Percentiles rank a stretch among this genome's conserved stretches.
Conservation (phyloP, 2,113 vertebrate species). For the Dascyllus trimaculatus region DNA sequence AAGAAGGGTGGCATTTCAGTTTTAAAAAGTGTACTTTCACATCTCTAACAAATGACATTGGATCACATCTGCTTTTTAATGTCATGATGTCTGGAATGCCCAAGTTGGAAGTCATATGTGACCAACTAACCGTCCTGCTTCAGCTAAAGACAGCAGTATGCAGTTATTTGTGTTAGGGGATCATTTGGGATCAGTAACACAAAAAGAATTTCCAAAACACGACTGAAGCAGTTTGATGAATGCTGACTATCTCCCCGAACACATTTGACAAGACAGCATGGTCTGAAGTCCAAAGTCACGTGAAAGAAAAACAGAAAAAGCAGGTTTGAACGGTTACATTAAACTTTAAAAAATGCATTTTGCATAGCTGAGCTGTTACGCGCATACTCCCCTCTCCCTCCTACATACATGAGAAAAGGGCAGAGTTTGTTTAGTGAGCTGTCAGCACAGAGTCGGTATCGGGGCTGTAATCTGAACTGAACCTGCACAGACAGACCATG, state of each 20-base stretch:
- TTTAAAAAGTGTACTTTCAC: too few relatives aligned
- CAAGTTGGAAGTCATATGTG: too few relatives aligned
- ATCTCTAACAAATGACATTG: too few relatives aligned
- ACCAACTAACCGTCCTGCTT: too few relatives aligned
- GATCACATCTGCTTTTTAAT: neutral
- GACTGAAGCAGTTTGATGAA: neutral
- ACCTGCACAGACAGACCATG: constrained; percentile 18
- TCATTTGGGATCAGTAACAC: neutral
- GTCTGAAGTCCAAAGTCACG: constrained; percentile 4
- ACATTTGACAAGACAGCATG: neutral
- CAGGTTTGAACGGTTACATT: neutral
- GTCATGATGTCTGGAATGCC: neutral
- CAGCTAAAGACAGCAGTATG: too few relatives aligned
- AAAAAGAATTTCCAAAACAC: neutral
- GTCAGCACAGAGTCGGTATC: constrained; percentile 1
- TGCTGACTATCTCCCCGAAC: neutral
- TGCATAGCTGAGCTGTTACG: constrained; percentile 34
- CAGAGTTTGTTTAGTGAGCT: constrained; percentile 16
- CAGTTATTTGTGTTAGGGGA: neutral
- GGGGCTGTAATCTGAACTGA: constrained; percentile 47
- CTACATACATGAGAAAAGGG: neutral
- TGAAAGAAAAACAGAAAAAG: neutral
- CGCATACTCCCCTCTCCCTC: neutral
- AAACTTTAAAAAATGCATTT: constrained; percentile 10
- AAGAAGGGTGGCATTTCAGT: too few relatives aligned